Evolutionary conservation across 2,113 vertebrate species (phyloP).

Genomic region (Rissa tridactyla): DNA sequence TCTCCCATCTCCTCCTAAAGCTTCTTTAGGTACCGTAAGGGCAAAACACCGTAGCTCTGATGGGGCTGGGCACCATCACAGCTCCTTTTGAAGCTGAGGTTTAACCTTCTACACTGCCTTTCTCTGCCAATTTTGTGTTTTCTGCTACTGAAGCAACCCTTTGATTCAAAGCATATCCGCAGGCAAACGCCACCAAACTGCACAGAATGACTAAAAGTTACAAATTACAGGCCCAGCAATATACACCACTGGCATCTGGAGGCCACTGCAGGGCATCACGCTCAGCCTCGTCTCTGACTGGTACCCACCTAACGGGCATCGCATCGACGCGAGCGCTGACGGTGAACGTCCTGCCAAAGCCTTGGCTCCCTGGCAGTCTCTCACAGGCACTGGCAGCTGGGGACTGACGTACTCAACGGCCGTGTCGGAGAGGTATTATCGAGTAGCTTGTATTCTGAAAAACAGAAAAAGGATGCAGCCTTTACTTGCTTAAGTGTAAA

Average conservation of each 20-base stretch:
- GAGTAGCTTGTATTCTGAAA: background rate
- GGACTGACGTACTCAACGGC: background rate
- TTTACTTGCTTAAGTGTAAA: background rate
- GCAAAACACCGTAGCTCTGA: accelerated
- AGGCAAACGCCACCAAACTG: background rate
- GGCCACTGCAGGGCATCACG: background rate
- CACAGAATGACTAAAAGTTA: background rate
- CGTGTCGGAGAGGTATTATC: background rate
- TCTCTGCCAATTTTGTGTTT: background rate
- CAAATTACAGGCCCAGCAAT: background rate
- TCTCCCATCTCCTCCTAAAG: background rate
- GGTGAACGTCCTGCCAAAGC: background rate
- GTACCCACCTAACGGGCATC: background rate
- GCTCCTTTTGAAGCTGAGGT: background rate
- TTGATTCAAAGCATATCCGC: background rate
- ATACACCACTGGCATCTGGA: background rate
- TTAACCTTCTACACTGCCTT: background rate
- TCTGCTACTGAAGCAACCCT: background rate
- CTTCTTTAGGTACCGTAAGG: background rate
- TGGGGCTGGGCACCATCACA: background rate
- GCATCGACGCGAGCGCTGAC: accelerated
- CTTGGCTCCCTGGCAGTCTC: background rate
- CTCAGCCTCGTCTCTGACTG: background rate
- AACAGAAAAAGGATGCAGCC: background rate
- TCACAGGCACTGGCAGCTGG: background rate